These are phyloP conservation scores for Potamarius usumacintae DNA, from an alignment of 2,113 vertebrate genomes.

Conservation along the genomic window DNA sequence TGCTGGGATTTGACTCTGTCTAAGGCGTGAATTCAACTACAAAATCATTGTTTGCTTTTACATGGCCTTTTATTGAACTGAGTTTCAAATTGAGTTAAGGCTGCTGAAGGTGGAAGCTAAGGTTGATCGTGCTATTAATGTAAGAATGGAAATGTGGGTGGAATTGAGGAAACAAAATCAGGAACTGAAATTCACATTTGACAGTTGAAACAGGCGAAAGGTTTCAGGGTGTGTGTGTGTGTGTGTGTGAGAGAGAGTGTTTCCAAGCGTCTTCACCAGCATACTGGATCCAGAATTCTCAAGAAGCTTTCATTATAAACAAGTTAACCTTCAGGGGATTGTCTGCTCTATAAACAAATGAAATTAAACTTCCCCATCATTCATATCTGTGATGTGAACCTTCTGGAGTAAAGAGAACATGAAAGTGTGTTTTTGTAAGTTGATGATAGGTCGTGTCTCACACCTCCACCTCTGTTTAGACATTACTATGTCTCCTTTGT, in stretches of 20 bases:
- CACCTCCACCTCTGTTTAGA: background rate
- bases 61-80: background rate
- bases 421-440: background rate
- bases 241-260: background rate
- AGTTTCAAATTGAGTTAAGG: background rate
- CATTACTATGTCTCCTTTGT: background rate
- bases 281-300: background rate
- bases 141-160: background rate
- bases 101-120: background rate
- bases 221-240: background rate
- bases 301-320: background rate
- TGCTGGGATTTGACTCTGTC: background rate
- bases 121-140: background rate
- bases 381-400: background rate
- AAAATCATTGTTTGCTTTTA: background rate
- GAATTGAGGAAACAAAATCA: background rate
- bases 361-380: background rate
- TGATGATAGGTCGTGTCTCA: background rate
- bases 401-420: background rate
- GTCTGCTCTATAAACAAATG: background rate
- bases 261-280: background rate
- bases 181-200: background rate
- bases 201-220: background rate
- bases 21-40: background rate
- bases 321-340: background rate